A percentile compares a stretch with the other conserved stretches of the same genome.
Evolutionary conservation across 2,888 invertebrate genomes (phyloP).

Genomic region (Stenodema calcarata): DNA sequence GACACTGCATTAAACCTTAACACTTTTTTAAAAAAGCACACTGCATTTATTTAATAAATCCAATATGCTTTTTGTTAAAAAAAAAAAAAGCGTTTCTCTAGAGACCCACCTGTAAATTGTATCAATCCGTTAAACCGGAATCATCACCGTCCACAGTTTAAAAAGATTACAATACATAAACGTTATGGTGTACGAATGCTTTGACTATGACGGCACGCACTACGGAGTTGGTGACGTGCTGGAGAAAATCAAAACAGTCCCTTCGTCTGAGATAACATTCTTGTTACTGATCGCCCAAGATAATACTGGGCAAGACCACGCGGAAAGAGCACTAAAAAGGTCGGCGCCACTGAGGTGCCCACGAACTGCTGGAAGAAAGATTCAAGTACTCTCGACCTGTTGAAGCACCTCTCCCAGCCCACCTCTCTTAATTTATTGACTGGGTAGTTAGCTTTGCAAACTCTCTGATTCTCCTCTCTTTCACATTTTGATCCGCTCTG

Average conservation of each 20-base stretch:
- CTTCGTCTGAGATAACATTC: too few species aligned
- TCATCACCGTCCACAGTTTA: too few species aligned
- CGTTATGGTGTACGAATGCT: not conserved
- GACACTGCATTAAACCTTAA: too few species aligned
- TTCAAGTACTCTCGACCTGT: constrained; percentile 29
- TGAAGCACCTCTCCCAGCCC: constrained; percentile 28
- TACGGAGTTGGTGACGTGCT: too few species aligned
- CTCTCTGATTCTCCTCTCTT: constrained; percentile 30
- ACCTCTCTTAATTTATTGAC: constrained; percentile 34
- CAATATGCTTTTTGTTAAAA: too few species aligned
- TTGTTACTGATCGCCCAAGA: not conserved
- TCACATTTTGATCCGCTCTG: constrained; percentile 24
- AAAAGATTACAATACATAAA: not conserved
- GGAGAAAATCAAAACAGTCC: too few species aligned
- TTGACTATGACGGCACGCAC: not conserved
- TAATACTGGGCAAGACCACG: not conserved
- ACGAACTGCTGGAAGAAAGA: constrained; percentile 26
- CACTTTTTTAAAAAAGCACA: too few species aligned
- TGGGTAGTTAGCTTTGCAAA: constrained; percentile 34
- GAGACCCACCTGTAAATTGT: too few species aligned
- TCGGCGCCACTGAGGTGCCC: constrained; percentile 16
- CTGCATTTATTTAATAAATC: too few species aligned
- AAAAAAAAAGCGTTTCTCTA: too few species aligned
- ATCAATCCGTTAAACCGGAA: too few species aligned
- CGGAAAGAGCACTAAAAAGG: not conserved